Base-by-base conservation (phyloP, 2,113 vertebrate genomes). In the Pseudonaja textilis region DNA sequence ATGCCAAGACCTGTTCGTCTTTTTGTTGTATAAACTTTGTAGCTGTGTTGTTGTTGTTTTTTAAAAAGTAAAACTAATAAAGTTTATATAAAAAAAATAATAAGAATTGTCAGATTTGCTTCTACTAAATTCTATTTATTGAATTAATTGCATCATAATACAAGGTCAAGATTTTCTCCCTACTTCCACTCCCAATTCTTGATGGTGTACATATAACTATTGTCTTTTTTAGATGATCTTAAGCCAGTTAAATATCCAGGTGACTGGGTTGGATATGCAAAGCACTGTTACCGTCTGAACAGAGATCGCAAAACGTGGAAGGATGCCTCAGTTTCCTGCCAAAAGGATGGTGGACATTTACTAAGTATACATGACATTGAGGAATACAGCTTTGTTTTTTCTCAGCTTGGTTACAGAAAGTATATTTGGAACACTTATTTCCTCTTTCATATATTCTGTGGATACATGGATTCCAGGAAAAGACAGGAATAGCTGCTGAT, bases 351-450 rank as follows among this genome's bases (percentile, higher is more conserved):
- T 0, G 98, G 97, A 10, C 98, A 99, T 16, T 95, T 99, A 87
- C 97, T 98, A 4, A 99, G 98, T 92, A 97, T 99, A 91, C 98
- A 98, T 93, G 98, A 98, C 91, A 96, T 99, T 4, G 98, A 99
- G 89, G 99, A 99, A 89, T 98, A 99, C 93, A 99, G 98, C 96
- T 99, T 99, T 47, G 95, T 98, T 34, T 95, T 98, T 93, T 99
- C 99, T 89, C 99, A 99, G 94, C 97, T 98, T 34, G 99, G 98
- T 93, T 99, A 99, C 64, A 95, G 99, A 99, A 96, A 98, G 98
- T 98, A 92, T 89, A 87, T 26, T 57, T 9, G 54, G 14, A 52
- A 7, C 11, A 20, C 16, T 89, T 25, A 74, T 18, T 61, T 69
- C 29, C 1, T 69, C 29, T 69, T 61, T n/a, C 12, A n/a, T 26